A percentile compares a stretch with the other conserved stretches of the same genome.
phyloP scores from a whole-genome alignment of 2,113 vertebrate genomes.

The Arvicanthis niloticus region DNA sequence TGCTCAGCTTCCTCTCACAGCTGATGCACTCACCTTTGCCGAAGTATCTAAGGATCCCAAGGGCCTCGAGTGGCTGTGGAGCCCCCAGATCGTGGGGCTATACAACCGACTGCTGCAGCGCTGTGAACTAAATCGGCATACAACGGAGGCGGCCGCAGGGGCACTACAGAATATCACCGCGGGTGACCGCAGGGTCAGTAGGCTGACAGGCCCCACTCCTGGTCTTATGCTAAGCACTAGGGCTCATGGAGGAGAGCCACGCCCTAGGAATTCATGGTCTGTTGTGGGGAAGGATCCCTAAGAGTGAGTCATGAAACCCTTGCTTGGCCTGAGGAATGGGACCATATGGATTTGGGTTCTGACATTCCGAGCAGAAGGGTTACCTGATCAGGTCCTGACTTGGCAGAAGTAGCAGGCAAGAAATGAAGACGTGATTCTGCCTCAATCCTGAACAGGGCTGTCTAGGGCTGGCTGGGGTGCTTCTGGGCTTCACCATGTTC shows the following conservation, averaged over 20 bases:
- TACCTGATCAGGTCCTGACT: neutral
- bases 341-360: neutral
- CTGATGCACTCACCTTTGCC: constrained; percentile 91
- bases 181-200: constrained; percentile 92
- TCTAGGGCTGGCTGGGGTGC: neutral
- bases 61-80: constrained; percentile 97
- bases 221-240: neutral
- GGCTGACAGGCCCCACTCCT: neutral
- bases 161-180: constrained; percentile 97
- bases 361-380: neutral
- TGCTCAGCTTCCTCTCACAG: constrained; percentile 86
- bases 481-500: neutral
- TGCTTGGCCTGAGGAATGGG: neutral
- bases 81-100: constrained; percentile 92
- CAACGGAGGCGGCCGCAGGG: constrained; percentile 92
- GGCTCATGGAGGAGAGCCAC: neutral
- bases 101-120: constrained; percentile 94
- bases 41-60: constrained; percentile 94
- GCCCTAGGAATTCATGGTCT: neutral
- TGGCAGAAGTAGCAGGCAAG: neutral
- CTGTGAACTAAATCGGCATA: constrained; percentile 90
- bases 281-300: neutral
- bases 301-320: neutral
- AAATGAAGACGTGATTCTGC: neutral
- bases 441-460: too few species aligned